Base-by-base conservation (phyloP, 2,888 invertebrate species). In the Amphimallon solstitiale region DNA sequence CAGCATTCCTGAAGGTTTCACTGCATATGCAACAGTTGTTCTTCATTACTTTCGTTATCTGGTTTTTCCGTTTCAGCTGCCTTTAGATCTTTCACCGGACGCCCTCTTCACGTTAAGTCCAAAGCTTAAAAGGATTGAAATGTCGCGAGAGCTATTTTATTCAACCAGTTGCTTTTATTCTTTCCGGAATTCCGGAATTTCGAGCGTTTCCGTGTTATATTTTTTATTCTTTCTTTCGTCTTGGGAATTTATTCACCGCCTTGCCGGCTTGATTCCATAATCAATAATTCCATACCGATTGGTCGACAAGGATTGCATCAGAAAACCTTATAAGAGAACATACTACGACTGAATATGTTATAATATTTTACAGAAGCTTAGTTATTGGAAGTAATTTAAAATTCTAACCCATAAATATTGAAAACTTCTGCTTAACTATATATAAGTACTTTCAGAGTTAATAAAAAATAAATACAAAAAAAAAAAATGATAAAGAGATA, bases 21-120 rank as follows among this genome's bases (percentile, higher is more conserved):
- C 48, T 49, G 23, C 48, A 49, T 49, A 49, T 49, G 48, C 48
- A 49, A 49, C 48, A 49, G 48, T 49, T 49, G 48, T 23, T 9
- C 14, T 49, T 49, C 15, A 49, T 49, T 49, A 29, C 48, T 23
- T 49, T n/a, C 5, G 48, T 29, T 49, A 49, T 23, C 29, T 23
- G 21, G 21, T 48, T 48, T 48, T 23, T 21, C 48, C 23, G 48
- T 29, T 49, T 49, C 48, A 49, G 48, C 29, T 49, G 21, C 14
- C 48, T 49, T 12, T 12, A 29, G 2, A 23, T 49, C 12, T 12
- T n/a, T 48, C 19, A 10, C 23, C 12, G 12, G 48, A 2, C 48
- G 48, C 7, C 6, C 12, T 29, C 14, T 49, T 14, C 0, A 7
- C 48, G 23, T 49, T 49, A 49, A 49, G 29, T 9, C 29, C 29